These are phyloP conservation scores for Gymnobelideus leadbeateri DNA, from an alignment of 2,113 vertebrate species.

Conservation along the genomic window DNA sequence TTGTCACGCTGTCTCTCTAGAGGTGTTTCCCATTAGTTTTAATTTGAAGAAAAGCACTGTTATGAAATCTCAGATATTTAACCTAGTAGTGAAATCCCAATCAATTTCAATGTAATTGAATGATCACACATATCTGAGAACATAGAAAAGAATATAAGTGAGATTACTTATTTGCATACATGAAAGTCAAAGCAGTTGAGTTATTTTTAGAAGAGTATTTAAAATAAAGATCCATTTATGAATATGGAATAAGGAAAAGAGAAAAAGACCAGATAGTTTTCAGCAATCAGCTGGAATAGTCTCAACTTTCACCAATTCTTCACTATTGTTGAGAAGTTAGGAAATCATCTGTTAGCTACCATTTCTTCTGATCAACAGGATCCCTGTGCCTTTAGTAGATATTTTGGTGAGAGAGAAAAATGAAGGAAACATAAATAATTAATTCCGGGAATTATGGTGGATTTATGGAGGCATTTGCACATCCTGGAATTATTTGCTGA, in stretches of 20 bases:
- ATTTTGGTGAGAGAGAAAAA: slow-evolving; percentile 66
- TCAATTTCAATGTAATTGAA: slow-evolving; percentile 53
- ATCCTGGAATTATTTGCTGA: slow-evolving; percentile 17
- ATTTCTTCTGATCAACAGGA: slow-evolving; percentile 64
- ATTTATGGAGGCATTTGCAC: slow-evolving; percentile 30
- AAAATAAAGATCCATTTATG: slow-evolving; percentile 63
- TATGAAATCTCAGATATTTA: not conserved
- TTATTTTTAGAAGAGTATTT: slow-evolving; percentile 39
- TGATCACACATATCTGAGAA: not conserved
- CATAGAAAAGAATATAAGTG: slow-evolving; percentile 25
- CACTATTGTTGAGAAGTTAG: slow-evolving; percentile 47
- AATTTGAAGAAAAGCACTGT: slow-evolving; percentile 4
- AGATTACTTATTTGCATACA: slow-evolving; percentile 16
- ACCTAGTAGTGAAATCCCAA: not conserved
- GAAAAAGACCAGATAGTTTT: slow-evolving; percentile 63
- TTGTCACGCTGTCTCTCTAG: not conserved
- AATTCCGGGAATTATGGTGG: slow-evolving; percentile 20
- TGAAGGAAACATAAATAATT: slow-evolving; percentile 68
- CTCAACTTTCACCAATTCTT: slow-evolving; percentile 68
- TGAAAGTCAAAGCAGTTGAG: slow-evolving; percentile 3
- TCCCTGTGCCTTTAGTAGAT: slow-evolving; percentile 16
- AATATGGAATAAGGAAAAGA: slow-evolving; percentile 76
- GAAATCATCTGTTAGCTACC: slow-evolving; percentile 73
- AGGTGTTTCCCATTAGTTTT: not conserved
- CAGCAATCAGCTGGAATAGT: slow-evolving; percentile 59